These are phyloP conservation scores for Bubo blakistoni DNA, from an alignment of 2,113 vertebrate genomes.

Conservation along the genomic window DNA sequence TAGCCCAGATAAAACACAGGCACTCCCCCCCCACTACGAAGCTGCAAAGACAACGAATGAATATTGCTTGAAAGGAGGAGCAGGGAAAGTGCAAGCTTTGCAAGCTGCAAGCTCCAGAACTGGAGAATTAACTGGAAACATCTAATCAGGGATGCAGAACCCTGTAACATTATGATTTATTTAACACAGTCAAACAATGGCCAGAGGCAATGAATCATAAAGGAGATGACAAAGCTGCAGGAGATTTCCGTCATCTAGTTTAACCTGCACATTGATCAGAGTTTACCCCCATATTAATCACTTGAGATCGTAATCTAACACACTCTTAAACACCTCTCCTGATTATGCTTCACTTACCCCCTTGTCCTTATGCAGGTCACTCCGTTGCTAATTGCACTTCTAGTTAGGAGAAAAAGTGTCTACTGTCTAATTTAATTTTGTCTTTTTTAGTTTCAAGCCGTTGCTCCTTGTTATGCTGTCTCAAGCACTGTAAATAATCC, in stretches of 20 bases:
- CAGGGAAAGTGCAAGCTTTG: background rate
- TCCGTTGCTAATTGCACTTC: conserved; percentile 29
- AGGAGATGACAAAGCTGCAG: conserved; percentile 36
- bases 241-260: conserved; percentile 24
- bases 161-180: conserved; percentile 41
- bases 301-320: conserved; percentile 32
- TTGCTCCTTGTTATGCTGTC: conserved; percentile 72
- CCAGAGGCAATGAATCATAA: background rate
- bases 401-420: conserved; percentile 48
- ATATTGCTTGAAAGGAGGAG: background rate
- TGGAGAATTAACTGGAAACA: conserved; percentile 45
- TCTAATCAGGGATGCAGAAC: conserved; percentile 12
- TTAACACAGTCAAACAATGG: conserved; percentile 3
- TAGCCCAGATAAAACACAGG: background rate
- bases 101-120: background rate
- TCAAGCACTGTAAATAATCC: conserved; percentile 74
- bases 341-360: conserved; percentile 65
- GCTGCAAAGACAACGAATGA: fast-evolving
- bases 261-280: conserved; percentile 45
- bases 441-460: conserved; percentile 65
- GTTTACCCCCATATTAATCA: conserved; percentile 49
- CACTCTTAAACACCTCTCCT: conserved; percentile 39
- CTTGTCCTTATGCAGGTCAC: conserved; percentile 62
- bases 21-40: background rate
- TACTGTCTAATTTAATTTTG: conserved; percentile 53